Conservation (phyloP, 2,797 vertebrate species). For the Gambusia yucatana region DNA sequence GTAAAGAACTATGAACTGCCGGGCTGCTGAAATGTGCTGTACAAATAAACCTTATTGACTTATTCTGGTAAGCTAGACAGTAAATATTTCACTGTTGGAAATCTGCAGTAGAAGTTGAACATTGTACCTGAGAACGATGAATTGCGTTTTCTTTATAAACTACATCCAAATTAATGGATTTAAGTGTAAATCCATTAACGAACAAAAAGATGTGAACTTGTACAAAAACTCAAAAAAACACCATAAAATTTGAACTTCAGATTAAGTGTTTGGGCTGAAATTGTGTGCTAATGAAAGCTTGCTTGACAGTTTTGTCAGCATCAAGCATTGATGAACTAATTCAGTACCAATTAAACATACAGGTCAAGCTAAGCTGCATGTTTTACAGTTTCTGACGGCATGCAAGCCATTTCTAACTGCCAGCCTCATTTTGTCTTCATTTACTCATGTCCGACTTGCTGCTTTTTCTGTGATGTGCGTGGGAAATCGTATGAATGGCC, state of each 20-base stretch:
- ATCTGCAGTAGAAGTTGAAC: not conserved
- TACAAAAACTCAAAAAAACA: not conserved
- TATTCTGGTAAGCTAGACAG: not conserved
- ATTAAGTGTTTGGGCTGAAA: too few relatives aligned
- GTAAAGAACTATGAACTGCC: too few relatives aligned
- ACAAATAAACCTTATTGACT: too few relatives aligned
- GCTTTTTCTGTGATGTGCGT: not conserved
- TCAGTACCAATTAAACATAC: too few relatives aligned
- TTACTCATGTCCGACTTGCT: not conserved
- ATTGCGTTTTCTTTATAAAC: not conserved
- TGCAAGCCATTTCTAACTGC: not conserved
- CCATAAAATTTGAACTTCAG: not conserved
- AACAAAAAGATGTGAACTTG: not conserved
- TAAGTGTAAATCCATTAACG: not conserved
- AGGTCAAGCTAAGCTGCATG: constrained; percentile 10
- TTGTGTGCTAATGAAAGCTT: too few relatives aligned
- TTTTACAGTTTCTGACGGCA: not conserved
- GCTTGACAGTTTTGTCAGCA: too few relatives aligned
- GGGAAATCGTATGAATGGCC: constrained; percentile 8
- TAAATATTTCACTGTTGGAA: not conserved
- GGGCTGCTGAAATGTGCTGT: too few relatives aligned
- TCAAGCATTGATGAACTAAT: too few relatives aligned
- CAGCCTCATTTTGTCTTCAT: not conserved
- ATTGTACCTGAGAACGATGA: not conserved
- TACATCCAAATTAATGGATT: too few relatives aligned